Percentiles rank a stretch among this genome's conserved stretches.
Conservation (phyloP, 2,888 invertebrate genomes). For the Strigamia crassipes region DNA sequence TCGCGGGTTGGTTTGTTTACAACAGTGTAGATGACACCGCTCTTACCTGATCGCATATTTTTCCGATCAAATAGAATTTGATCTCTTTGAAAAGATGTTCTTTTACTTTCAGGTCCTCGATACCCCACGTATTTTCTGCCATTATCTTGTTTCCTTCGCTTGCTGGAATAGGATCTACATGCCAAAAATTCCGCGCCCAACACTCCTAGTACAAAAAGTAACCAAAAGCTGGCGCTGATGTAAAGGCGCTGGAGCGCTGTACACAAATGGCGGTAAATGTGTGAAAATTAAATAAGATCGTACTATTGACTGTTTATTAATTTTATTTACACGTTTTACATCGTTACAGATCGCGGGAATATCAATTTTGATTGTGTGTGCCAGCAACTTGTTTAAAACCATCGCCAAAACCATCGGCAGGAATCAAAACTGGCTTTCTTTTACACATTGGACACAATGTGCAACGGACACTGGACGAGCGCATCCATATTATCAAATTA, state of each 20-base stretch:
- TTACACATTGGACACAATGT: constrained; percentile 61
- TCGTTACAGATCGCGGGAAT: background rate
- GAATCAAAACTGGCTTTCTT: constrained; percentile 55
- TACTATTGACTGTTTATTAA: no score
- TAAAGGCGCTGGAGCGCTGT: background rate
- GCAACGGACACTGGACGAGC: constrained; percentile 59
- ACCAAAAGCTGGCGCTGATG: background rate
- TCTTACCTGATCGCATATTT: constrained; percentile 73
- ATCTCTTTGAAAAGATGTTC: constrained; percentile 79
- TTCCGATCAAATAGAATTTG: constrained; percentile 80
- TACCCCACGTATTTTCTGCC: constrained; percentile 44
- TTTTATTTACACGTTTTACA: no score
- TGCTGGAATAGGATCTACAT: background rate
- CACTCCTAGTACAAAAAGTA: background rate
- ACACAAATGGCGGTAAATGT: no score
- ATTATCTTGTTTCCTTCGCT: background rate
- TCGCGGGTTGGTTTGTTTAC: background rate
- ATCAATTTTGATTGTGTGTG: background rate
- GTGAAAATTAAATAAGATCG: no score
- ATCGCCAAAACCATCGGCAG: constrained; percentile 54
- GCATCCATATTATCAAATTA: constrained; percentile 62
- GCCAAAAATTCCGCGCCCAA: constrained; percentile 21
- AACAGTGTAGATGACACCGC: background rate
- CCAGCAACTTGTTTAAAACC: constrained; percentile 52
- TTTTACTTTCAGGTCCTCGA: constrained; percentile 58